Evolutionary conservation across 2,797 vertebrate genomes (phyloP), one percentile per base, ranked within the genome.

Genomic region (Hoplostethus atlanticus): DNA sequence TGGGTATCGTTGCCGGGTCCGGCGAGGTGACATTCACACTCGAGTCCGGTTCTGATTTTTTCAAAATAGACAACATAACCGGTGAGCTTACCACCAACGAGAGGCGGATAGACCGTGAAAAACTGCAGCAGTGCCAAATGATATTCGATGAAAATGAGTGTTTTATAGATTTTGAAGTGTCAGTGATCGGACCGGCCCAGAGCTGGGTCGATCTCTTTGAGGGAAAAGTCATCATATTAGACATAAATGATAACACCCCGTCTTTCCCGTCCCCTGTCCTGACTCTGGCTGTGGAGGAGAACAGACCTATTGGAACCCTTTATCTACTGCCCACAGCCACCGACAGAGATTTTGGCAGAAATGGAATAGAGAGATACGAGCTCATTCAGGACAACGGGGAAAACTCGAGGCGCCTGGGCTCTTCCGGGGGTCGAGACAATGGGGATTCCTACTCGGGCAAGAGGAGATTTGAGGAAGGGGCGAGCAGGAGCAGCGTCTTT

Each of bases 61-160:
- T 99, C 83, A 99, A 99, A 92, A 99, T 99, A 90, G 97, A 99
- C 94, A 99, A 99, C 94, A 97, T 99, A 63, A 99, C 98, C 55
- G 98, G 98, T 68, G 98, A 99, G 92, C 95, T 99, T 84, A 97
- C 96, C 93, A 99, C 98, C 55, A 98, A 97, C 21, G 97, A 98
- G 93, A 93, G 96, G 87, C 96, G 98, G 89, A 97, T 99, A 85
- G 98, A 99, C 96, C 96, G 98, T 11, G 98, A 99, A 77, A 99
- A 99, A 94, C 90, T 99, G 80, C 97, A 97, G 90, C 98, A 99
- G 95, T 99, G 98, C 94, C 98, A 98, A 91, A 98, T 98, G 97
- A 98, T 99, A 86, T 98, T 98, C 92, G 98, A 99, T 80, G 98
- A 99, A 87, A 99, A 99, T 54, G 98, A 99, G 91, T 99, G 98